Evolutionary conservation across 2,888 invertebrate species (phyloP), one percentile per base, ranked within the genome.

Genomic region (Spialia ferax): DNA sequence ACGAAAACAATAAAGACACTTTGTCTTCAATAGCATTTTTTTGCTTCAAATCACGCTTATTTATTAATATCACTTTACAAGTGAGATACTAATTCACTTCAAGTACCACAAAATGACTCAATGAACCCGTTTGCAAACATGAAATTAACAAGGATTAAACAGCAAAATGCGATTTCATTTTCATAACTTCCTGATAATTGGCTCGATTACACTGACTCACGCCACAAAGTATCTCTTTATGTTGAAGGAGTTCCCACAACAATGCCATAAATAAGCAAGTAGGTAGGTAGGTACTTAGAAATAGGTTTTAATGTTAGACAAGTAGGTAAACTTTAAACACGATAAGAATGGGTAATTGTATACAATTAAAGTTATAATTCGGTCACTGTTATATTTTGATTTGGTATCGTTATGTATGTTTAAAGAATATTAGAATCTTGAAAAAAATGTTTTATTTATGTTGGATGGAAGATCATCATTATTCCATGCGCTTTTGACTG

Each of bases 141-240:
- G 55, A 22, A 67, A 67, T 67, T 32, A 48, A 67, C 55, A 48
- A 54, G 32, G 60, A 55, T 32, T 56, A 60, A 55, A 45, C 45
- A 38, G 52, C 59, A 42, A 42, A 18, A 61, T 32, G 67, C 67
- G 48, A 23, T 61, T 61, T 67, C 20, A 67, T 67, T 67, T 61
- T 61, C 67, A 67, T 67, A 67, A 67, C 42, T 67, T 67, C 67
- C 61, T 61, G 67, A 67, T 67, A 67, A 67, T 61, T 67, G 54
- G 54, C 26, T 29, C 45, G 60, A 55, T 56, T 48, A 48, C 42
- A 26, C 45, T 67, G 59, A 66, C 22, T 66, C 66, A 66, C 18
- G 20, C 35, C 7, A 66, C 60, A 55, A 50, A 13, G 35, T 59
- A 59, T 57, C 59, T 42, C 29, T 66, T 20, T 22, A 29, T 38